These are phyloP conservation scores for Drosophila mayaguana DNA, from an alignment of 2,888 invertebrate species.

Conservation along the genomic window DNA sequence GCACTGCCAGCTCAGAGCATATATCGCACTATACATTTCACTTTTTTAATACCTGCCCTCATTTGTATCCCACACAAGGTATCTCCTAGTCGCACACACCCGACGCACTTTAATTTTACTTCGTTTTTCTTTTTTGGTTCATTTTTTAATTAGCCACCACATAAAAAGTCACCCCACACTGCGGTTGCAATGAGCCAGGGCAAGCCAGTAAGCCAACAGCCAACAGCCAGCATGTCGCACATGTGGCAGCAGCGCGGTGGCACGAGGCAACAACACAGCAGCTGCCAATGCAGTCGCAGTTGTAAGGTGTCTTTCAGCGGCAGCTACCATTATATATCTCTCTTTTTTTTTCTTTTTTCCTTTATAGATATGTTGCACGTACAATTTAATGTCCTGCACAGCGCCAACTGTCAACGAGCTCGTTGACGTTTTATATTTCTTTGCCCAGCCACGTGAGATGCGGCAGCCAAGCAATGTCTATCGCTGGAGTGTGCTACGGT, in stretches of 20 bases:
- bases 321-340: conserved; percentile 22
- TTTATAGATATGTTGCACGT: conserved; percentile 18
- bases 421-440: conserved; percentile 58
- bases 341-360: neutral
- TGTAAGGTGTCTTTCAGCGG: conserved; percentile 70
- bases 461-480: conserved; percentile 22
- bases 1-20: neutral
- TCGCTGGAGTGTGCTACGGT: neutral
- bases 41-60: neutral
- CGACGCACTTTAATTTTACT: neutral
- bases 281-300: conserved; percentile 50
- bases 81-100: neutral
- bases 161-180: conserved; percentile 66
- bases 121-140: conserved; percentile 32
- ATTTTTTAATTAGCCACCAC: conserved; percentile 77
- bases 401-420: conserved; percentile 71
- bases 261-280: conserved; percentile 52
- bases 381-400: conserved; percentile 64
- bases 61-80: neutral
- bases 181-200: conserved; percentile 10
- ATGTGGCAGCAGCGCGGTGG: conserved; percentile 61
- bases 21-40: neutral
- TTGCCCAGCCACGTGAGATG: conserved; percentile 21
- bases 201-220: conserved; percentile 29
- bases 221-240: conserved; percentile 65